These are phyloP conservation scores for Ennomos fuscantarius DNA, from an alignment of 2,888 invertebrate species.

Conservation along the genomic window DNA sequence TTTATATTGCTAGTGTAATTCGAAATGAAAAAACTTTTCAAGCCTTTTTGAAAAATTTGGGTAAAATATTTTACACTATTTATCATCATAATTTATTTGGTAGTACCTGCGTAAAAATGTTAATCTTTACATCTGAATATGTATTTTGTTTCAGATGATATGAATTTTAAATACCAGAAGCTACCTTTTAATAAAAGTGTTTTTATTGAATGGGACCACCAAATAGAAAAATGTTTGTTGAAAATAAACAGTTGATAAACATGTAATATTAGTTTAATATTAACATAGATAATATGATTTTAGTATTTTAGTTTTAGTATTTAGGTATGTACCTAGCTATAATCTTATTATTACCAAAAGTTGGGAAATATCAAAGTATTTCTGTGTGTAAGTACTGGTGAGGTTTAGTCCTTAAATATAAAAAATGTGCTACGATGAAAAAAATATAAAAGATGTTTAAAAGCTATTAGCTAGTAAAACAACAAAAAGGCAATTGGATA, in stretches of 20 bases:
- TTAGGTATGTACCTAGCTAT: too few relatives aligned
- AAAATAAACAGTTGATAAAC: conserved; percentile 49
- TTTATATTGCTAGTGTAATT: conserved; percentile 75
- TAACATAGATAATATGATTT: neutral
- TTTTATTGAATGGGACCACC: conserved; percentile 62
- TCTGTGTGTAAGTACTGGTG: too few relatives aligned
- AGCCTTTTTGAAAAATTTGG: conserved; percentile 82
- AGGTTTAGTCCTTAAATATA: too few relatives aligned
- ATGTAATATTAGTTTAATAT: neutral
- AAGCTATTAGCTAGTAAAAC: too few relatives aligned
- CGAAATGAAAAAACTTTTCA: conserved; percentile 87
- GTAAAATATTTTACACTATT: conserved; percentile 60
- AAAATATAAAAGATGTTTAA: too few relatives aligned
- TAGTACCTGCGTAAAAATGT: neutral
- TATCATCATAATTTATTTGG: neutral
- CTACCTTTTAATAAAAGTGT: conserved; percentile 44
- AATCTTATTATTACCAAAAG: too few relatives aligned
- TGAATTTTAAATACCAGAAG: conserved; percentile 46
- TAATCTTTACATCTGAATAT: too few relatives aligned
- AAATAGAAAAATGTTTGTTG: conserved; percentile 56
- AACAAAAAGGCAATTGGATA: too few relatives aligned
- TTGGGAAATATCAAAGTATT: too few relatives aligned
- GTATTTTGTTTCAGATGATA: conserved; percentile 55
- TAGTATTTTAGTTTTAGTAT: neutral
- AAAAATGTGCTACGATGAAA: too few relatives aligned